These are phyloP conservation scores for Chiropotes sagulatus DNA, from an alignment of 2,797 vertebrate genomes.

Conservation along the genomic window DNA sequence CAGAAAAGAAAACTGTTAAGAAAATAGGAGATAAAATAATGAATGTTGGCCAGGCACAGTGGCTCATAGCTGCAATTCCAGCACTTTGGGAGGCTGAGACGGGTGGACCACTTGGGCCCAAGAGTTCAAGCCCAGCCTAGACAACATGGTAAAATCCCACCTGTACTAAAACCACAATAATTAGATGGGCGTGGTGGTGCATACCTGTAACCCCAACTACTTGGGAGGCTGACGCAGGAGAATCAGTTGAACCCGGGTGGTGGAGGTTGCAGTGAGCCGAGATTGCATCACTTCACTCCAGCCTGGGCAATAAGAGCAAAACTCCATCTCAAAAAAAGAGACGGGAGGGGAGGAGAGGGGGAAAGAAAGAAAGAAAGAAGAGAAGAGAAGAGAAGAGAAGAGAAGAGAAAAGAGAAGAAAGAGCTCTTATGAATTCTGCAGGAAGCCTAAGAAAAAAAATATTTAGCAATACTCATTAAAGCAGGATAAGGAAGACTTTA, in stretches of 20 bases:
- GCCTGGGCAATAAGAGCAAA: too few relatives aligned
- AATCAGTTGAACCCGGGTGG: background rate
- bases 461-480: background rate
- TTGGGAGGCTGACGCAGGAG: background rate
- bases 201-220: background rate
- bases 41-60: background rate
- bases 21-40: background rate
- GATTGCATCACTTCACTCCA: background rate
- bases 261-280: background rate
- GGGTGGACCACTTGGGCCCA: background rate
- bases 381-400: rapidly evolving
- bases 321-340: too few relatives aligned
- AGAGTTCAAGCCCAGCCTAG: background rate
- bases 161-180: background rate
- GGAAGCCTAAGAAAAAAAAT: background rate
- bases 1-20: background rate
- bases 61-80: background rate
- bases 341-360: too few relatives aligned
- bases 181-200: background rate
- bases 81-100: background rate
- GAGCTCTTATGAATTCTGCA: background rate
- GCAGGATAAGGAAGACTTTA: background rate
- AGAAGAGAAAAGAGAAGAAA: background rate
- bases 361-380: too few relatives aligned
- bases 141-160: background rate